Evolutionary conservation across 2,797 vertebrate species (phyloP).

Genomic region (Trachops cirrhosus): DNA sequence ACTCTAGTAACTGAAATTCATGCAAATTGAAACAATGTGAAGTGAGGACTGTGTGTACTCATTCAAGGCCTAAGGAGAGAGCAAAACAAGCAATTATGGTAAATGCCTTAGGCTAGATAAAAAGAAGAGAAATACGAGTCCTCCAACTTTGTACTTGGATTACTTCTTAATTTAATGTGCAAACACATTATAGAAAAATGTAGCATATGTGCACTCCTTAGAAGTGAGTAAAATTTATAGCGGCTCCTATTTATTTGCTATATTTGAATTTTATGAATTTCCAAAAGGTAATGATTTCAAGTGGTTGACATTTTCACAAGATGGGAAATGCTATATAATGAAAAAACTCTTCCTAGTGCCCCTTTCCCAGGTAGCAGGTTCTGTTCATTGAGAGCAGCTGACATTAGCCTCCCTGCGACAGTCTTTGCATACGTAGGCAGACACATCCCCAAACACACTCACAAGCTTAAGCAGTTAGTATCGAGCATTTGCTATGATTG

Average conservation of each 20-base stretch:
- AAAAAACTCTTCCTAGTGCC: background rate
- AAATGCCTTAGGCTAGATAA: background rate
- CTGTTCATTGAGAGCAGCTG: background rate
- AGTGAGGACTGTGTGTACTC: background rate
- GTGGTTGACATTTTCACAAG: constrained; percentile 1
- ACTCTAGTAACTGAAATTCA: background rate
- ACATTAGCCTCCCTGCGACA: background rate
- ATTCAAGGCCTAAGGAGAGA: background rate
- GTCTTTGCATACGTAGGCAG: background rate
- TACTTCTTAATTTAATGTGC: background rate
- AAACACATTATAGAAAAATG: background rate
- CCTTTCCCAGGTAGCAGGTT: background rate
- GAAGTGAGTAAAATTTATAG: background rate
- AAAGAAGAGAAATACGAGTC: background rate
- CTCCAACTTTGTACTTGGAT: background rate
- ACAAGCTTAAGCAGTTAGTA: background rate
- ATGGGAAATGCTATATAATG: background rate
- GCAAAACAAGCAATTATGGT: background rate
- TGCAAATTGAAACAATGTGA: background rate
- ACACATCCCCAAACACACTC: background rate
- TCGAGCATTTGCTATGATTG: background rate
- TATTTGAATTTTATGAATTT: constrained; percentile 1
- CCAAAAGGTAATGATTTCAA: background rate
- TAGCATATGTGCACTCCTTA: background rate
- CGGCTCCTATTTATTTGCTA: background rate